phyloP scores from a whole-genome alignment of 1,140 invertebrate species.

The Helicoverpa armigera region DNA sequence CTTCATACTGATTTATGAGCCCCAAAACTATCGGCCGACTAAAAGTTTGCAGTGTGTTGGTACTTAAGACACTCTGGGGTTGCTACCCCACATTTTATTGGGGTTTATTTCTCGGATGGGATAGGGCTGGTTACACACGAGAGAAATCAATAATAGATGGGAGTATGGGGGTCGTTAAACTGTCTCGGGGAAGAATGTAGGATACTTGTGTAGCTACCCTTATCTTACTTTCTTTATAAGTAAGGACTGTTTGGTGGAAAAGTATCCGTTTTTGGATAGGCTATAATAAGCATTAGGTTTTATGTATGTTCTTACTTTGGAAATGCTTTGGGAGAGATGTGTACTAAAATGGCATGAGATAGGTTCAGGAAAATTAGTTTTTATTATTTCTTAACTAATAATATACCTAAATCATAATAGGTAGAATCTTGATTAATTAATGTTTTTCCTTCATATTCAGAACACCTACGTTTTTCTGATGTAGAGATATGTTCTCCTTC shows the following conservation, averaged over 20 bases:
- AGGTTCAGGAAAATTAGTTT: too few species aligned
- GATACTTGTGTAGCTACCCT: neutral
- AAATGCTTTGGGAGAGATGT: too few species aligned
- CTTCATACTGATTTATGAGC: too few species aligned
- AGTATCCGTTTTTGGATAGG: neutral
- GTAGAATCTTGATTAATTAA: too few species aligned
- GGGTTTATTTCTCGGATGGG: neutral
- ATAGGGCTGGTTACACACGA: slow-evolving; percentile 3
- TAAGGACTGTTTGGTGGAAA: neutral
- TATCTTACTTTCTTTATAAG: neutral
- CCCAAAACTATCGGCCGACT: too few species aligned
- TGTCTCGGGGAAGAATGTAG: neutral
- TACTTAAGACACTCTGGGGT: slow-evolving; percentile 10
- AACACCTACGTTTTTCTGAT: too few species aligned
- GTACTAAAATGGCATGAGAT: too few species aligned
- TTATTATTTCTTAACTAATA: too few species aligned
- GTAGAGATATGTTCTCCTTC: too few species aligned
- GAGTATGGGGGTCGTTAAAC: slow-evolving; percentile 8
- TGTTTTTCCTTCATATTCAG: too few species aligned
- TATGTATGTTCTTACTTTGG: too few species aligned
- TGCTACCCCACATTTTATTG: slow-evolving; percentile 23
- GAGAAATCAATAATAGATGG: slow-evolving; percentile 17
- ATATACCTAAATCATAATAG: too few species aligned
- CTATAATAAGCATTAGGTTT: neutral
- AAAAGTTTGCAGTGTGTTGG: neutral